A percentile compares a stretch with the other conserved stretches of the same genome.
Evolutionary conservation across 2,797 vertebrate genomes (phyloP).

Genomic region (Melanogrammus aeglefinus): DNA sequence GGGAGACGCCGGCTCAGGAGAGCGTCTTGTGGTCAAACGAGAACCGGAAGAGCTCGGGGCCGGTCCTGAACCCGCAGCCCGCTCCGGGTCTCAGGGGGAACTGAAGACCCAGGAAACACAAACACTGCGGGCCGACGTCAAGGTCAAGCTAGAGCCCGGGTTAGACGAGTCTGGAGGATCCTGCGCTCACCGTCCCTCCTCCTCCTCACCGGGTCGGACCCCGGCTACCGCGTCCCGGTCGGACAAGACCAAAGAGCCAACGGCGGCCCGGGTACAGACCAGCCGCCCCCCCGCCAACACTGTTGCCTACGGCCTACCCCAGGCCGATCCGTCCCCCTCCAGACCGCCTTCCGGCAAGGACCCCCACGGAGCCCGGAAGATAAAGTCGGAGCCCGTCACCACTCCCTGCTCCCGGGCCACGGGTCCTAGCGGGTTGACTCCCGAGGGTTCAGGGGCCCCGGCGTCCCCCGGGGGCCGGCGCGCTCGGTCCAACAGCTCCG

Average conservation of each 20-base stretch:
- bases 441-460: slow-evolving; percentile 34
- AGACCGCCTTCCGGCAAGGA: slow-evolving; percentile 65
- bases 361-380: slow-evolving; percentile 55
- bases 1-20: slow-evolving; percentile 15
- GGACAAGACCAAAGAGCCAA: slow-evolving; percentile 33
- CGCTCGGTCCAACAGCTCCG: slow-evolving; percentile 71
- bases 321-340: slow-evolving; percentile 59
- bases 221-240: background rate
- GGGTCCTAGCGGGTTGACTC: slow-evolving; percentile 55
- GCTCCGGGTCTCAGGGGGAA: background rate
- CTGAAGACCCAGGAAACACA: slow-evolving; percentile 21
- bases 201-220: slow-evolving; percentile 16
- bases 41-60: slow-evolving; percentile 33
- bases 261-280: slow-evolving; percentile 19
- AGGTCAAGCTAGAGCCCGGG: slow-evolving; percentile 54
- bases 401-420: slow-evolving; percentile 55
- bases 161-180: slow-evolving; percentile 30
- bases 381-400: slow-evolving; percentile 45
- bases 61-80: background rate
- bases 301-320: background rate
- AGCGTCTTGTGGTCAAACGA: slow-evolving; percentile 40
- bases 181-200: background rate
- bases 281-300: slow-evolving; percentile 8
- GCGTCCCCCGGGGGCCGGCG: slow-evolving; percentile 55
- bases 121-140: background rate